Base-by-base conservation (phyloP, 2,888 invertebrate genomes). In the Argynnis bischoffii region DNA sequence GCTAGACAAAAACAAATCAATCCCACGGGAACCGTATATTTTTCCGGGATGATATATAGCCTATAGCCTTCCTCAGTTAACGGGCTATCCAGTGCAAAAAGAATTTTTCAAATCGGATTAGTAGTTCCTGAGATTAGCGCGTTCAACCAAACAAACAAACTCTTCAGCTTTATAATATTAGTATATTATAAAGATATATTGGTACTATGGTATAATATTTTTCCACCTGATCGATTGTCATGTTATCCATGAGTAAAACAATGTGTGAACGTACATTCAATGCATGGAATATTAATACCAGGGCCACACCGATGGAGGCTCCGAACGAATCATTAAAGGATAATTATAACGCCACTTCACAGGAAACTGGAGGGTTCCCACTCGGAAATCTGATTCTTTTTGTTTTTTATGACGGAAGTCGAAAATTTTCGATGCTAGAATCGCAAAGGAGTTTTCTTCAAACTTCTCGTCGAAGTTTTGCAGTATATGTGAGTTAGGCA, bases 381-480 rank as follows among this genome's bases (percentile, higher is more conserved):
- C 87, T 86, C 86, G 87, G 87, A 88, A 90, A 89, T 91, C 84
- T 84, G 88, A 90, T 89, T 88, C 86, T 87, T 87, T 87, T 83
- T 80, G 79, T 82, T 82, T 78, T 76, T 73, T 75, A 74, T 76
- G 78, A 77, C 81, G 85, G 83, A 82, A 81, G 79, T 78, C 73
- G 80, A 77, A 75, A 78, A 82, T 85, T 86, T 85, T 78, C 79
- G 79, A 80, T 81, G 81, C 73, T 72, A 69, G 73, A 72, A 77
- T 78, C 77, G 76, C 77, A 70, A 72, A 70, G 53, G 67, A 65
- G 67, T 64, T 68, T 67, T 47, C 67, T 67, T 67, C 48, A 69
- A 66, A 47, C 55, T 64, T 69, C 67, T 69, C 55, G 67, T 60
- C 48, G 26, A 66, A 67, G 57, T 69, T 67, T 69, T 66, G 26